Conservation (phyloP, 1,140 invertebrate species). For the Zaprionus ghesquierei region DNA sequence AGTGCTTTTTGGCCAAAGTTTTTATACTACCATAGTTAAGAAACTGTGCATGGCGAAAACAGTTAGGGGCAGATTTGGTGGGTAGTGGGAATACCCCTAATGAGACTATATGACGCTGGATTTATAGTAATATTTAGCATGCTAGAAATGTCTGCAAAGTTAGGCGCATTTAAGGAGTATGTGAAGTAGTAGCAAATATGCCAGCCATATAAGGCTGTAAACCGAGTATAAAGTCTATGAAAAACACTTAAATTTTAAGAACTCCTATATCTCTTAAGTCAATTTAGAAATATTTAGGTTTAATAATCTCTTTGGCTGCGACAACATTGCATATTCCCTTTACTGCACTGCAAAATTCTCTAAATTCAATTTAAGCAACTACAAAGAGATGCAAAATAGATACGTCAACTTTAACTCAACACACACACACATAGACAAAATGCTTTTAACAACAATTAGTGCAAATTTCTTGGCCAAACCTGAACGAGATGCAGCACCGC, state of each 20-base stretch:
- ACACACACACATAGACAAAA: conserved; percentile 21
- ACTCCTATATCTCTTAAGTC: not conserved
- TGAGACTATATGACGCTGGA: conserved; percentile 21
- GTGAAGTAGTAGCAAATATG: no score
- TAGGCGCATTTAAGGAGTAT: conserved; percentile 17
- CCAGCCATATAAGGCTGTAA: no score
- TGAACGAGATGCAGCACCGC: conserved; percentile 1
- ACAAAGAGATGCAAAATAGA: conserved; percentile 21
- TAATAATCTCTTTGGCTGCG: not conserved
- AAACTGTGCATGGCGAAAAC: no score
- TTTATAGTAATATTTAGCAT: conserved; percentile 60
- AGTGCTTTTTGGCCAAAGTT: conserved; percentile 50
- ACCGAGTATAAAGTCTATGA: no score
- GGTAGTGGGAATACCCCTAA: not conserved
- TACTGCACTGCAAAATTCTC: not conserved
- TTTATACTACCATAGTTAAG: conserved; percentile 33
- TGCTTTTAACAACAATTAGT: conserved; percentile 71
- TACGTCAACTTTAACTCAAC: conserved; percentile 6
- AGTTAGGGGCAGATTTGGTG: conserved; percentile 1
- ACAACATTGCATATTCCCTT: not conserved
- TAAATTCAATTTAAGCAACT: conserved; percentile 23
- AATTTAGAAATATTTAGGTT: not conserved
- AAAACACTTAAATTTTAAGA: no score
- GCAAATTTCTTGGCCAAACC: conserved; percentile 56
- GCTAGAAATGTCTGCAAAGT: conserved; percentile 43